These are phyloP conservation scores for Mya arenaria DNA, from an alignment of 1,140 invertebrate genomes.

Conservation along the genomic window DNA sequence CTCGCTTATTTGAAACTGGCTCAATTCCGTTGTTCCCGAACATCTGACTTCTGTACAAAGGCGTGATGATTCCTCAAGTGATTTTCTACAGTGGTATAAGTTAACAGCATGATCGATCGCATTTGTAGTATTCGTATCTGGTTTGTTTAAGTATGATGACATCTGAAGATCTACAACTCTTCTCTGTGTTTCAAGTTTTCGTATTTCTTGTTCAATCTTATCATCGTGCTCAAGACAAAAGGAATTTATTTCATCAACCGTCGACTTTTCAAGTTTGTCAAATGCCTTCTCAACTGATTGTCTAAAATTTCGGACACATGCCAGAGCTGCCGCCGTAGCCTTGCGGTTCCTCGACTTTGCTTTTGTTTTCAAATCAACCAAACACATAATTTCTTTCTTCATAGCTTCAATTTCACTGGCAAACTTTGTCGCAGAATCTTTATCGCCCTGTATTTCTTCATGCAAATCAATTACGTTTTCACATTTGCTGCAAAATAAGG, in stretches of 20 bases:
- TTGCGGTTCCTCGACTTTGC: not conserved
- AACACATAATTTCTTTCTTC: not conserved
- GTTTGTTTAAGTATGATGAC: too few relatives aligned
- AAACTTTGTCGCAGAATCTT: not conserved
- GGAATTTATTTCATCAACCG: slow-evolving; percentile 29
- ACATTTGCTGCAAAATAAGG: not conserved
- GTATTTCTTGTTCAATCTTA: slow-evolving; percentile 1
- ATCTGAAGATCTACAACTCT: not conserved
- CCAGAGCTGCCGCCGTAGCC: slow-evolving; percentile 1
- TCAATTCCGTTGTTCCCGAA: too few relatives aligned
- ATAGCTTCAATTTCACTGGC: not conserved
- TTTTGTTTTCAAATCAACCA: not conserved
- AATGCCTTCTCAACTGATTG: not conserved
- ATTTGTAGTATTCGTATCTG: too few relatives aligned
- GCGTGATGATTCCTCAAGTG: too few relatives aligned
- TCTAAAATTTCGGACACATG: slow-evolving; percentile 15
- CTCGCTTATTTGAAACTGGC: too few relatives aligned
- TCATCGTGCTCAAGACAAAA: slow-evolving; percentile 31
- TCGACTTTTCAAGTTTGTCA: slow-evolving; percentile 21
- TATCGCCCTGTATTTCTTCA: not conserved
- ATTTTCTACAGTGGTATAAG: too few relatives aligned
- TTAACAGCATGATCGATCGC: too few relatives aligned
- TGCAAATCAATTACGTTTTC: not conserved
- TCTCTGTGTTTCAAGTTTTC: not conserved
- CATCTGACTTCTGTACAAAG: too few relatives aligned